Evolutionary conservation across 23 tunicate genomes (phyloP).

Genomic region (Styela clava): DNA sequence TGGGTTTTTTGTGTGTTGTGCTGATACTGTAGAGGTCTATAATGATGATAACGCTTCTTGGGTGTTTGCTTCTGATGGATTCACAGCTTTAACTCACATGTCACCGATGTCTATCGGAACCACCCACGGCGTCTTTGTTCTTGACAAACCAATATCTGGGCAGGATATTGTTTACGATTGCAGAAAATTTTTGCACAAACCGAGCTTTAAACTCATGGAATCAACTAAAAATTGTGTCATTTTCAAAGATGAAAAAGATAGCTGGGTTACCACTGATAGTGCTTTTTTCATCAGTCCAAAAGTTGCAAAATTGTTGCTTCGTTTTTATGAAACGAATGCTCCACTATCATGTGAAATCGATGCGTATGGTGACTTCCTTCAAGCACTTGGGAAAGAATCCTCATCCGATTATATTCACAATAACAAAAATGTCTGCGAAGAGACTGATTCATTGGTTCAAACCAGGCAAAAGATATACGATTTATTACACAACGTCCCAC

Average conservation of each 20-base stretch:
- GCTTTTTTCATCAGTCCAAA: conserved; percentile 62
- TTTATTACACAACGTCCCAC: conserved; percentile 28
- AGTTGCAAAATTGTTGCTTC: conserved; percentile 37
- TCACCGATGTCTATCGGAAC: conserved; percentile 55
- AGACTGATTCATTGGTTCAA: conserved; percentile 33
- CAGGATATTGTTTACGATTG: conserved; percentile 20
- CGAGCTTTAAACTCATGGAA: conserved; percentile 48
- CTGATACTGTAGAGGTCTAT: conserved; percentile 85
- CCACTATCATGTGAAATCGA: conserved; percentile 87
- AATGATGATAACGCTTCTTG: conserved; percentile 40
- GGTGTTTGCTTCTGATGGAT: conserved; percentile 46
- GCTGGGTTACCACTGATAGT: conserved; percentile 60
- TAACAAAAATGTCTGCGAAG: conserved; percentile 55
- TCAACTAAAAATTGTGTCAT: conserved; percentile 39
- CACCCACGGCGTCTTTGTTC: conserved; percentile 83
- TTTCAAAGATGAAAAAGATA: conserved; percentile 17
- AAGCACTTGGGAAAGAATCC: conserved; percentile 60
- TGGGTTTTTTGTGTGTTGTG: conserved; percentile 85
- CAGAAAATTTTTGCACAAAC: conserved; percentile 79
- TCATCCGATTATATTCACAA: conserved; percentile 46
- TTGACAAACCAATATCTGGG: conserved; percentile 11
- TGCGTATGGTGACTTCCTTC: conserved; percentile 92
- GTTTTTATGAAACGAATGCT: conserved; percentile 38
- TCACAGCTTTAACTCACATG: conserved; percentile 76
- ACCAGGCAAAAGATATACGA: conserved; percentile 45